phyloP scores from a whole-genome alignment of 2,888 invertebrate genomes.

The Apocheima hispidaria region DNA sequence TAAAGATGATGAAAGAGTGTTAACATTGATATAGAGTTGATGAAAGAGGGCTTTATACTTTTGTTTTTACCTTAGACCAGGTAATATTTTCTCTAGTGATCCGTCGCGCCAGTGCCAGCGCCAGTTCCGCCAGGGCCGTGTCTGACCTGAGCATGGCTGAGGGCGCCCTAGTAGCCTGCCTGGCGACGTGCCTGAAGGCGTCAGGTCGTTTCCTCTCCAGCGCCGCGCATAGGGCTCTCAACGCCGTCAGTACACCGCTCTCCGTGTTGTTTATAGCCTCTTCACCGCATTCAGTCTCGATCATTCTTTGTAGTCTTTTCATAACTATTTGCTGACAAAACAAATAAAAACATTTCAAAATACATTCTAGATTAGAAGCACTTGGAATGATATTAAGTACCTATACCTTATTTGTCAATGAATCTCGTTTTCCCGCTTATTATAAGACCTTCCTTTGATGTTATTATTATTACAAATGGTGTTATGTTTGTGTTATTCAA shows the following conservation, averaged over 20 bases:
- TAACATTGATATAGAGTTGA: no score
- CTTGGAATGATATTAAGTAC: neutral
- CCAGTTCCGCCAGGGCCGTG: slow-evolving; percentile 86
- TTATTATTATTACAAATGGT: neutral
- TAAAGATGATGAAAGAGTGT: no score
- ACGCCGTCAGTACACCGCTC: slow-evolving; percentile 74
- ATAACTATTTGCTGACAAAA: slow-evolving; percentile 74
- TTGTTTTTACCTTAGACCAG: slow-evolving; percentile 89
- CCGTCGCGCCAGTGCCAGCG: slow-evolving; percentile 90
- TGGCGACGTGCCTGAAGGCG: slow-evolving; percentile 89
- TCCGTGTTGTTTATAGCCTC: slow-evolving; percentile 81
- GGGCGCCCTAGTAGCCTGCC: slow-evolving; percentile 89
- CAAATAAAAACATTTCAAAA: neutral
- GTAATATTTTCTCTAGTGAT: slow-evolving; percentile 90
- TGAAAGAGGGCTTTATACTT: no score
- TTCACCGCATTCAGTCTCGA: slow-evolving; percentile 84
- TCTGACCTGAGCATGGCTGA: slow-evolving; percentile 86
- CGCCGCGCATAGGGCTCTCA: slow-evolving; percentile 87
- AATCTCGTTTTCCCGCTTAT: slow-evolving; percentile 4
- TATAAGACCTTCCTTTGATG: neutral
- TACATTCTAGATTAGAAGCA: neutral
- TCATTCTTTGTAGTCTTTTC: slow-evolving; percentile 78
- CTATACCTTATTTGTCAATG: neutral
- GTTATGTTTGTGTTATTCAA: neutral
- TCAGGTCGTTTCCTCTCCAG: slow-evolving; percentile 93